phyloP scores from a whole-genome alignment of 2,113 vertebrate species.

The Leptodactylus fuscus region DNA sequence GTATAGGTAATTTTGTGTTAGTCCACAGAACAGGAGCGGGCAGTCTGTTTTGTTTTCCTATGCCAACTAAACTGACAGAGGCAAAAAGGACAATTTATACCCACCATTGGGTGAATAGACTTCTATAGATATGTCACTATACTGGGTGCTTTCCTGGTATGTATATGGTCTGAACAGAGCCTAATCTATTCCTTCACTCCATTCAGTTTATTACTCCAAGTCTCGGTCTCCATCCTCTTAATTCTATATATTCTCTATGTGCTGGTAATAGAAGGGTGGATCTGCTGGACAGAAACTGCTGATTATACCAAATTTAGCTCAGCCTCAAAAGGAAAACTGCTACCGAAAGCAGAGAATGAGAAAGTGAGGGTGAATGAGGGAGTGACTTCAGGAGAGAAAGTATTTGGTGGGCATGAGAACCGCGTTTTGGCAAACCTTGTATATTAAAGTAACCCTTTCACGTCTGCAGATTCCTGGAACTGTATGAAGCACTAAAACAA shows the following conservation, averaged over 20 bases:
- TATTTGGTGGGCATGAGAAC: slow-evolving; percentile 39
- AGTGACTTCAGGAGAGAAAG: slow-evolving; percentile 26
- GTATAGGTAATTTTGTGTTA: too few relatives aligned
- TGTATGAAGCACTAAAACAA: neutral
- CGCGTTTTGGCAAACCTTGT: slow-evolving; percentile 7
- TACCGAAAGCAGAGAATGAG: slow-evolving; percentile 39
- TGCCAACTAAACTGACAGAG: too few relatives aligned
- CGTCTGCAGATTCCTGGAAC: neutral
- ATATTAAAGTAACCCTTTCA: slow-evolving; percentile 30
- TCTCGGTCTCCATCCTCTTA: neutral
- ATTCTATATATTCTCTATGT: neutral
- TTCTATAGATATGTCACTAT: too few relatives aligned
- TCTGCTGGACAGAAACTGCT: slow-evolving; percentile 52
- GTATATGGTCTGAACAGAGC: too few relatives aligned
- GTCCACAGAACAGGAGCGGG: too few relatives aligned
- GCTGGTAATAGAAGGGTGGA: slow-evolving; percentile 36
- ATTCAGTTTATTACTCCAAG: neutral
- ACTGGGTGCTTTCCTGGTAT: too few relatives aligned
- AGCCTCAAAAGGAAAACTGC: slow-evolving; percentile 52
- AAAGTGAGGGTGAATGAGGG: slow-evolving; percentile 31
- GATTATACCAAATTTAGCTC: slow-evolving; percentile 49
- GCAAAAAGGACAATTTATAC: too few relatives aligned
- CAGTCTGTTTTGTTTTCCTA: too few relatives aligned
- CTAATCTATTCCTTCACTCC: neutral
- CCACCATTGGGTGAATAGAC: too few relatives aligned